Conservation (phyloP, 1,140 invertebrate genomes). For the Sinella curviseta region DNA sequence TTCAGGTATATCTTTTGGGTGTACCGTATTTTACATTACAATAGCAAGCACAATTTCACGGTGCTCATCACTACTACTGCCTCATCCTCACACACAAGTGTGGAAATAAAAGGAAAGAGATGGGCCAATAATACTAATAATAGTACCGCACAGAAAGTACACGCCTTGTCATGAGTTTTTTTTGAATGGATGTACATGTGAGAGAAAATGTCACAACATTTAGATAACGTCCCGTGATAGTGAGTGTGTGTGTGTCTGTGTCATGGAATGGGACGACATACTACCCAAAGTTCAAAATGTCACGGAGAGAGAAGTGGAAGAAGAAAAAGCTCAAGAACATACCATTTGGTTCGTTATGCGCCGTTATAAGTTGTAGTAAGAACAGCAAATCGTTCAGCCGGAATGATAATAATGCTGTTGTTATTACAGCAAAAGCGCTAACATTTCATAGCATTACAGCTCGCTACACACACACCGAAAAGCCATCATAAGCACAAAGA, state of each 20-base stretch:
- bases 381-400: not conserved
- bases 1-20: too few species aligned
- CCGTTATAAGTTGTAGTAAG: not conserved
- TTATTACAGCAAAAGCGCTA: not conserved
- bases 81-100: too few species aligned
- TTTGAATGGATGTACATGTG: too few species aligned
- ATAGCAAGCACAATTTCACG: too few species aligned
- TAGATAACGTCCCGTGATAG: constrained; percentile 9
- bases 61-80: too few species aligned
- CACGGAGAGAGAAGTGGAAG: too few species aligned
- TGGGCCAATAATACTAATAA: not conserved
- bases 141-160: too few species aligned
- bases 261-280: constrained; percentile 5
- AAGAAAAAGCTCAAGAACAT: too few species aligned
- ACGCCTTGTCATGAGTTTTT: too few species aligned
- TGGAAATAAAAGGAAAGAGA: too few species aligned
- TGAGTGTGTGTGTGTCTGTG: not conserved
- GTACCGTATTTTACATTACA: too few species aligned
- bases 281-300: constrained; percentile 14
- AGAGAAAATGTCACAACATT: constrained; percentile 12
- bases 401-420: not conserved
- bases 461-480: not conserved
- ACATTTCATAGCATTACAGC: not conserved
- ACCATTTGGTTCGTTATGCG: not conserved
- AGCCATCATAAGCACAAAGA: not conserved